These are phyloP conservation scores for Gambusia yucatana DNA, from an alignment of 2,797 vertebrate genomes.

Conservation along the genomic window DNA sequence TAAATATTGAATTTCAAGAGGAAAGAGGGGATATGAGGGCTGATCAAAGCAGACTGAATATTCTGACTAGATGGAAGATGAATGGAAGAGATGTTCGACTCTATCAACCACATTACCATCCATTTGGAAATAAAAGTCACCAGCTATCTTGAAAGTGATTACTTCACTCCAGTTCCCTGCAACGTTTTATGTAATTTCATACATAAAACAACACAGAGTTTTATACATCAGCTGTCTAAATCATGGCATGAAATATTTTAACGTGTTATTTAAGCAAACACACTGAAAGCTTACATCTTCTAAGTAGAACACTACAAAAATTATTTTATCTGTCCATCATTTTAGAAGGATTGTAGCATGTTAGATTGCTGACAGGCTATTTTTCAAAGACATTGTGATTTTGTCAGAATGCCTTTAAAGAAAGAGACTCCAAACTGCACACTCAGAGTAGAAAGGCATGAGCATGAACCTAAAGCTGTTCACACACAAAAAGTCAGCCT, in stretches of 20 bases:
- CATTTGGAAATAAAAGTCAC: background rate
- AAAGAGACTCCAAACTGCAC: slow-evolving; percentile 11
- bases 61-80: slow-evolving; percentile 17
- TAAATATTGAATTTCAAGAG: slow-evolving; percentile 7
- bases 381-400: slow-evolving; percentile 6
- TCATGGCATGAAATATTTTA: background rate
- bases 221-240: background rate
- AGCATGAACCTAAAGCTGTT: background rate
- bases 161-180: background rate
- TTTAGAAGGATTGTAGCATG: background rate
- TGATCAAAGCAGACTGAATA: slow-evolving; percentile 22
- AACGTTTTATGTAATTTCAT: slow-evolving; percentile 6
- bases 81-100: background rate
- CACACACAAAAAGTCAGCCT: slow-evolving; percentile 36
- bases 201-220: slow-evolving; percentile 7
- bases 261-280: slow-evolving; percentile 1
- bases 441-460: background rate
- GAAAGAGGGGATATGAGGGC: background rate
- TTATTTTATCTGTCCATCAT: background rate
- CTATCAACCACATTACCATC: slow-evolving; percentile 13
- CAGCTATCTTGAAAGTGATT: background rate
- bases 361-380: slow-evolving; percentile 14
- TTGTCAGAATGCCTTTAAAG: slow-evolving; percentile 12
- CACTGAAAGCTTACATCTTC: background rate
- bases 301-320: background rate